phyloP scores from a whole-genome alignment of 2,797 vertebrate genomes.

The Chloroceryle inda region DNA sequence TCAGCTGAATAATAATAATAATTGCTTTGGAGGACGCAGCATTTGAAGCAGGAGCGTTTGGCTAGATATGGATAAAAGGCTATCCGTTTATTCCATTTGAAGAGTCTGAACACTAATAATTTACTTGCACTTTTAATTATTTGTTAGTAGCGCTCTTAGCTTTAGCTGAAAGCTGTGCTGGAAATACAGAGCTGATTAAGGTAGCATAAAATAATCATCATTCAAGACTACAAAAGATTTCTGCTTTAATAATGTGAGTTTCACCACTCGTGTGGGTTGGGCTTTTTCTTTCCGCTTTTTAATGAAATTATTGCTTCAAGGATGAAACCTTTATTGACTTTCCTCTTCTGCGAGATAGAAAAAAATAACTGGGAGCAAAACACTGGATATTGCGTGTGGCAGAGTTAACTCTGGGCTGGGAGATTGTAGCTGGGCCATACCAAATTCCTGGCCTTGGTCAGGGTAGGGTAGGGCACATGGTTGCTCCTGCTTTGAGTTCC shows the following conservation, averaged over 20 bases:
- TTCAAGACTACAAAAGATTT: background rate
- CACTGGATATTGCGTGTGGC: background rate
- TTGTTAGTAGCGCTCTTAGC: background rate
- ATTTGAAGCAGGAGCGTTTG: background rate
- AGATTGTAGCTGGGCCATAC: background rate
- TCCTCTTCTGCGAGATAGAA: background rate
- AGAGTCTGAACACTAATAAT: background rate
- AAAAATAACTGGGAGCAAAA: background rate
- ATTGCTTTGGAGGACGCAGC: background rate
- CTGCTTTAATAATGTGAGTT: background rate
- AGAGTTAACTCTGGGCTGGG: background rate
- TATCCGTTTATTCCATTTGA: background rate
- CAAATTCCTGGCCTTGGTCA: background rate
- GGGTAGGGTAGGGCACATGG: rapidly evolving
- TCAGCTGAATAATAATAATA: slow-evolving; percentile 13
- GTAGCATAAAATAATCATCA: background rate
- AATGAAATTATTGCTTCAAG: background rate
- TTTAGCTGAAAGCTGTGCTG: background rate
- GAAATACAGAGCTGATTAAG: background rate
- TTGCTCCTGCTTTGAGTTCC: background rate
- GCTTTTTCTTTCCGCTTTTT: background rate
- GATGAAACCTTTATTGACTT: background rate
- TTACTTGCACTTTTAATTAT: background rate
- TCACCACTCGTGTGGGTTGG: background rate
- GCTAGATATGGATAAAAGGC: background rate